Evolutionary conservation across 2,113 vertebrate species (phyloP).

Genomic region (Plestiodon gilberti): DNA sequence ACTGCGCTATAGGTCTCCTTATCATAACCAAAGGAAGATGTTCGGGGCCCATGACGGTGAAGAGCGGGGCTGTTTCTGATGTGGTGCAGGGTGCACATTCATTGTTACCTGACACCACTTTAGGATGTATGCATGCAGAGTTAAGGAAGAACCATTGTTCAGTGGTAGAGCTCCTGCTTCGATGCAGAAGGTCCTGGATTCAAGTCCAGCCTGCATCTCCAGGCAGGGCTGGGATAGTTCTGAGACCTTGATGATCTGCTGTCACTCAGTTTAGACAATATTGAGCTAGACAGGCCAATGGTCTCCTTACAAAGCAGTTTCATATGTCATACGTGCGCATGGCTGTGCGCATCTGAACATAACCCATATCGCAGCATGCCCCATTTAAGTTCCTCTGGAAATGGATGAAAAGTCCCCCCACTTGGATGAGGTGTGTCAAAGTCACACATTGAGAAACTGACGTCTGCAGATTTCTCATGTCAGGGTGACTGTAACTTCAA

Average conservation of each 20-base stretch:
- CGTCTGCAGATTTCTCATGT: constrained; percentile 67
- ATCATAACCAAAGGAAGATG: constrained; percentile 30
- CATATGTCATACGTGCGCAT: too few species aligned
- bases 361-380: constrained; percentile 1
- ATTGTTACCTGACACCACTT: neutral
- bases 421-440: constrained; percentile 51
- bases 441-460: constrained; percentile 54
- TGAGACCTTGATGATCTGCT: too few species aligned
- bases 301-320: too few species aligned
- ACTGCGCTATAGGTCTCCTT: constrained; percentile 28
- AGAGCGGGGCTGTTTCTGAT: neutral
- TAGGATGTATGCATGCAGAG: constrained; percentile 2
- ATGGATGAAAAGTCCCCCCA: neutral
- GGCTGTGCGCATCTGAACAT: neutral
- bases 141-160: too few species aligned
- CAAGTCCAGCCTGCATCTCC: too few species aligned
- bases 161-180: too few species aligned
- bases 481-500: constrained; percentile 62
- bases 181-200: too few species aligned
- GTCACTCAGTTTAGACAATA: too few species aligned
- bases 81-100: neutral
- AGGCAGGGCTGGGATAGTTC: too few species aligned
- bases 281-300: too few species aligned
- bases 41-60: neutral
- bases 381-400: constrained; percentile 5